Evolutionary conservation across 1,140 invertebrate genomes (phyloP).

Genomic region (Heliconius himera): DNA sequence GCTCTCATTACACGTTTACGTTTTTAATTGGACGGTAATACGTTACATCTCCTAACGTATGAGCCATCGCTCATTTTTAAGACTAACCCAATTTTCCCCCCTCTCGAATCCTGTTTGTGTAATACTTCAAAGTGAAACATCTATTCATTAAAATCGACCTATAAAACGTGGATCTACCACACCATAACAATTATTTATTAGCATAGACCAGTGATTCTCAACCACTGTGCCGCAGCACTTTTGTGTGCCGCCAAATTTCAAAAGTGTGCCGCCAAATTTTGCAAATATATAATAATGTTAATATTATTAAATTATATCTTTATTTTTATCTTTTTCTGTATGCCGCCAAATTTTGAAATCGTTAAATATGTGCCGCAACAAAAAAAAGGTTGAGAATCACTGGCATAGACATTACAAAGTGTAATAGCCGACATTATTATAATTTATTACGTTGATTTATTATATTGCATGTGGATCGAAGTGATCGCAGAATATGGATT

Average conservation of each 20-base stretch:
- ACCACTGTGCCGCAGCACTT: too few species aligned
- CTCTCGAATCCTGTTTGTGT: not conserved
- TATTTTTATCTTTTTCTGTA: too few species aligned
- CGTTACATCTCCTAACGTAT: too few species aligned
- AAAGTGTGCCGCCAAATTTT: too few species aligned
- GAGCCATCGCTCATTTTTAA: not conserved
- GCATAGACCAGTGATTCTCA: not conserved
- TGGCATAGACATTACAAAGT: not conserved
- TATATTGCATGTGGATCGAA: conserved; percentile 20
- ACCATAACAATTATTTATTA: not conserved
- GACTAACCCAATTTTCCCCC: not conserved
- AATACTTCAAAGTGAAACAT: not conserved
- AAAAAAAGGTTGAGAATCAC: too few species aligned
- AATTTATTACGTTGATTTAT: conserved; percentile 23
- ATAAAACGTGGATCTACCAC: not conserved
- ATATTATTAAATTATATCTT: too few species aligned
- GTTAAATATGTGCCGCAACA: too few species aligned
- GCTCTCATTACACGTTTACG: too few species aligned
- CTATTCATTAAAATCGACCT: not conserved
- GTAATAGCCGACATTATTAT: not conserved
- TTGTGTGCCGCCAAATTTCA: too few species aligned
- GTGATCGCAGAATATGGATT: conserved; percentile 20
- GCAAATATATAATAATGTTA: too few species aligned
- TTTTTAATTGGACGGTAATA: too few species aligned
- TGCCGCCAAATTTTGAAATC: too few species aligned